Evolutionary conservation across 2,797 vertebrate species (phyloP).

Genomic region (Oreonectes daqikongensis): DNA sequence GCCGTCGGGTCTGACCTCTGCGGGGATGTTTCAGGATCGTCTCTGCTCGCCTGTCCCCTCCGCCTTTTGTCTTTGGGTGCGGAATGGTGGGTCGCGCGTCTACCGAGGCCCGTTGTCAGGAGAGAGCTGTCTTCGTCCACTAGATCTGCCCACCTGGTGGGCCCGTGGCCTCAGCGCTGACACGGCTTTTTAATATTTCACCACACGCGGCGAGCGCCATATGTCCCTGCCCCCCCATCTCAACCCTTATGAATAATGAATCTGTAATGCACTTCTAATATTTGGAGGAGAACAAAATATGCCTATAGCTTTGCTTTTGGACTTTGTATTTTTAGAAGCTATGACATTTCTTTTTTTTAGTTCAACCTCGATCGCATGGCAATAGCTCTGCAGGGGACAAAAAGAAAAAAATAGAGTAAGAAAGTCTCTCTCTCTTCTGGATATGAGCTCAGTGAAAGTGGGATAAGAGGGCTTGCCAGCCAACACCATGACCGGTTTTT

Average conservation of each 20-base stretch:
- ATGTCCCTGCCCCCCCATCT: slow-evolving; percentile 51
- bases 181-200: slow-evolving; percentile 62
- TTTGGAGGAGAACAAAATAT: slow-evolving; percentile 52
- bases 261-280: slow-evolving; percentile 57
- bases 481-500: slow-evolving; percentile 21
- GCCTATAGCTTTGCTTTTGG: slow-evolving; percentile 49
- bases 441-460: slow-evolving; percentile 21
- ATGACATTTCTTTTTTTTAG: slow-evolving; percentile 39
- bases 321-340: slow-evolving; percentile 54
- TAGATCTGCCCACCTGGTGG: slow-evolving; percentile 55
- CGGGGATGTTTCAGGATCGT: neutral
- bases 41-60: slow-evolving; percentile 21
- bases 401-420: neutral
- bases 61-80: slow-evolving; percentile 53
- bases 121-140: slow-evolving; percentile 54
- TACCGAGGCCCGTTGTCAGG: slow-evolving; percentile 39
- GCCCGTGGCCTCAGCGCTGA: slow-evolving; percentile 55
- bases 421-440: slow-evolving; percentile 4
- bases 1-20: slow-evolving; percentile 37
- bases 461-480: slow-evolving; percentile 16
- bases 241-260: slow-evolving; percentile 57
- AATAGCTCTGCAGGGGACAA: slow-evolving; percentile 40
- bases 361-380: slow-evolving; percentile 19
- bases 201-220: slow-evolving; percentile 60
- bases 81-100: slow-evolving; percentile 40